These are phyloP conservation scores for Melieria crassipennis DNA, from an alignment of 2,888 invertebrate genomes.

Conservation along the genomic window DNA sequence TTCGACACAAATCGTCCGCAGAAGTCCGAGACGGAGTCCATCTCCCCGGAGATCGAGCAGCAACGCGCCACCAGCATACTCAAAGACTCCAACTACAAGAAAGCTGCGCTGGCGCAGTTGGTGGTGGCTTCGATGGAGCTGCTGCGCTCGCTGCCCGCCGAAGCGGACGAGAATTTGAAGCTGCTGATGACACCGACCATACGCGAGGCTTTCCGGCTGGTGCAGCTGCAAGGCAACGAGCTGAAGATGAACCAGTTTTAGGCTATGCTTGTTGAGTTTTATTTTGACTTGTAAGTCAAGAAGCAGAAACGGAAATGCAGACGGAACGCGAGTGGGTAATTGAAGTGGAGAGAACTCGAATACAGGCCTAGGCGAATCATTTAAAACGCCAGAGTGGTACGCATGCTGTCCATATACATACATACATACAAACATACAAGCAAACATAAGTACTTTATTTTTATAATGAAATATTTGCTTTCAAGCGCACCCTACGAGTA, in stretches of 20 bases:
- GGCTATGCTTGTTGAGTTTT: constrained; percentile 64
- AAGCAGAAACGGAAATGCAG: not conserved
- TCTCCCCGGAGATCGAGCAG: constrained; percentile 84
- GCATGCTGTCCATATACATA: constrained; percentile 40
- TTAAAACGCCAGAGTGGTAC: constrained; percentile 9
- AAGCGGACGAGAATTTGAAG: constrained; percentile 68
- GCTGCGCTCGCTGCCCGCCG: constrained; percentile 72
- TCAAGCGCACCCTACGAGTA: constrained; percentile 25
- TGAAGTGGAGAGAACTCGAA: constrained; percentile 19
- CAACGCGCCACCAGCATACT: constrained; percentile 83
- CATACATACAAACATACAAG: constrained; percentile 12
- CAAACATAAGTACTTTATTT: constrained; percentile 28
- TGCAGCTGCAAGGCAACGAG: constrained; percentile 66
- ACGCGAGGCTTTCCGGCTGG: constrained; percentile 65
- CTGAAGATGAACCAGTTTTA: constrained; percentile 66
- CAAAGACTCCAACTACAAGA: constrained; percentile 88
- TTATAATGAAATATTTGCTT: constrained; percentile 28
- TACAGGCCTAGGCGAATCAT: constrained; percentile 37
- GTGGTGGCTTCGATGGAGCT: constrained; percentile 87
- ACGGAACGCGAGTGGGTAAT: not conserved
- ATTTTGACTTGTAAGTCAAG: constrained; percentile 58
- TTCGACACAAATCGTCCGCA: constrained; percentile 65
- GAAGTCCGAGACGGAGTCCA: constrained; percentile 69
- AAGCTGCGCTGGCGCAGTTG: constrained; percentile 85
- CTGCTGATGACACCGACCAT: constrained; percentile 66